Evolutionary conservation across 1,140 invertebrate species (phyloP), one percentile per base, ranked within the genome.

Genomic region (Bombus turneri): DNA sequence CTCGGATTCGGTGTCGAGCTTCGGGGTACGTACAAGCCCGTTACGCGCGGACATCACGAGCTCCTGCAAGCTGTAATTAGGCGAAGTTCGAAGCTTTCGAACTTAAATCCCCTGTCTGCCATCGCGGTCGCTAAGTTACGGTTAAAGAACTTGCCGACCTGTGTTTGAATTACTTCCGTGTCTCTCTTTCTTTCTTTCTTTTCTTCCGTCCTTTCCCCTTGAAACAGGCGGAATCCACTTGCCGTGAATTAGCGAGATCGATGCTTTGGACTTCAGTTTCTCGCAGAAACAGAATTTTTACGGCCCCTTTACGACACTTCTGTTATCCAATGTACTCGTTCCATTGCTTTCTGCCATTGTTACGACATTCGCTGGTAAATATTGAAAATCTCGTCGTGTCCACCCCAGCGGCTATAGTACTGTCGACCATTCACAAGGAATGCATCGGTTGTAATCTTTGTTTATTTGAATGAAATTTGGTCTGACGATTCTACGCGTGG

Each of bases 111-210:
- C 72, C 77, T 62, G 28, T 80, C 25, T 53, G 80, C 66, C 83
- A 66, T 83, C 37, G 66, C 53, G 84, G 85, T 83, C 88, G 75
- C 68, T 87, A 76, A 86, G 85, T 90, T 89, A 82, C 85, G 66
- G 89, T 88, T 87, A 85, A 90, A 90, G 88, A 90, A 90, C 77
- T 87, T 85, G 77, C 39, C 53, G 81, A 85, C 43, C 43, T 64
- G 62, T 85, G 72, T 89, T 86, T 86, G 74, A 88, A 64, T 89
- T 83, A 80, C 69, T 72, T 86, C 41, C 59, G 15, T 31, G 18
- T 39, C 75, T n/a, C 53, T 39, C 22, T 59, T 22, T 62, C 9
- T n/a, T n/a, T 18, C 47, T 59, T 43, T 28, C 64, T 31, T n/a
- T 15, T 43, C 13, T 12, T 62, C 28, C 13, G 10, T n/a, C 31